These are phyloP conservation scores for Acrocera orbiculus DNA, from an alignment of 2,888 invertebrate genomes.

Conservation along the genomic window DNA sequence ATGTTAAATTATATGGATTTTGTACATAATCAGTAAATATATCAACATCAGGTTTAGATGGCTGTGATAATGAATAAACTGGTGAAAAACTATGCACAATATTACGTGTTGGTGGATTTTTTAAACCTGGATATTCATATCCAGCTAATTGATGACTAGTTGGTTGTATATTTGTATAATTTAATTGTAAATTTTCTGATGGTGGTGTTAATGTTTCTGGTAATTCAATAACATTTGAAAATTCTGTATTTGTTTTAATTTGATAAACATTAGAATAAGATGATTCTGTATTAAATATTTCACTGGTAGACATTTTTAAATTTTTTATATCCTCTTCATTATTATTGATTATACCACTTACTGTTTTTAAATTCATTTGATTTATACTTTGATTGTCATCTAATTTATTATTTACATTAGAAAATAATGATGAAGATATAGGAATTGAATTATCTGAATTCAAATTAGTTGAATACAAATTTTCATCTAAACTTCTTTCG, in stretches of 20 bases:
- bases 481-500: too few relatives aligned
- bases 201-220: slow-evolving; percentile 19
- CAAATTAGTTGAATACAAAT: too few relatives aligned
- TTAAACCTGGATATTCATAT: slow-evolving; percentile 25
- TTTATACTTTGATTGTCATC: too few relatives aligned
- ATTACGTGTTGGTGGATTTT: slow-evolving; percentile 18
- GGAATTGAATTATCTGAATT: too few relatives aligned
- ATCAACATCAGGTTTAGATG: slow-evolving; percentile 17
- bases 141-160: slow-evolving; percentile 22
- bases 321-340: too few relatives aligned
- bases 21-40: slow-evolving; percentile 29
- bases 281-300: too few relatives aligned
- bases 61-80: slow-evolving; percentile 16
- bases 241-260: slow-evolving; percentile 15
- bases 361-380: too few relatives aligned
- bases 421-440: not conserved
- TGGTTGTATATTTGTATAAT: slow-evolving; percentile 15
- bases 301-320: too few relatives aligned
- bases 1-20: slow-evolving; percentile 31
- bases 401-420: not conserved
- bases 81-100: slow-evolving; percentile 29
- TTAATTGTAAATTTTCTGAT: not conserved
- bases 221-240: slow-evolving; percentile 21
- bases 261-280: slow-evolving; percentile 4
- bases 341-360: too few relatives aligned